These are phyloP conservation scores for Epistrophella euchroma DNA, from an alignment of 2,888 invertebrate genomes.

Conservation along the genomic window DNA sequence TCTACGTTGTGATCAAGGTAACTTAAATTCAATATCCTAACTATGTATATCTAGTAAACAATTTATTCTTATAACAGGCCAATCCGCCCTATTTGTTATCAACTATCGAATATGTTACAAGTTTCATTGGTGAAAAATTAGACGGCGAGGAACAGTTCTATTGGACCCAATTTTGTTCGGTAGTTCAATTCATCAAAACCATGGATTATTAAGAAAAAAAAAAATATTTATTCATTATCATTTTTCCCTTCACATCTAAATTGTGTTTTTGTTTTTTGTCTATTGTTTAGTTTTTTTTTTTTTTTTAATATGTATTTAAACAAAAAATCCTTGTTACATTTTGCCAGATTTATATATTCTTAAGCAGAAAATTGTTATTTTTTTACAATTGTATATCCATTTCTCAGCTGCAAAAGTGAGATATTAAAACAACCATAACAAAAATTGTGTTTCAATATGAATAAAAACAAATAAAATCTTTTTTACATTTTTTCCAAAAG, in stretches of 20 bases:
- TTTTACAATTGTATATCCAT: constrained; percentile 58
- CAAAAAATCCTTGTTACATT: constrained; percentile 63
- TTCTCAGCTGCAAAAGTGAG: constrained; percentile 46
- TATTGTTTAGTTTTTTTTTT: constrained; percentile 43
- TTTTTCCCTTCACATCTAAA: constrained; percentile 21
- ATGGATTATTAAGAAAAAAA: constrained; percentile 86
- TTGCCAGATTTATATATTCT: constrained; percentile 66
- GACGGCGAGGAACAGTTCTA: constrained; percentile 97
- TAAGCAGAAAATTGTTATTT: constrained; percentile 72
- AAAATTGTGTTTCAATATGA: constrained; percentile 58
- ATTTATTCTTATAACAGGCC: constrained; percentile 86
- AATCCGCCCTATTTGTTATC: constrained; percentile 97
- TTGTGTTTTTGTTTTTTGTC: constrained; percentile 28
- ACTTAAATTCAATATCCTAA: constrained; percentile 56
- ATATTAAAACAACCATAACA: constrained; percentile 46
- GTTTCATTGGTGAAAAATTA: constrained; percentile 93
- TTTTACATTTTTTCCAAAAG: constrained; percentile 45
- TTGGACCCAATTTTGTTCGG: constrained; percentile 99
- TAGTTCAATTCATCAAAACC: constrained; percentile 98
- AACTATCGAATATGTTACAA: constrained; percentile 97
- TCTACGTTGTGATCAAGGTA: constrained; percentile 97
- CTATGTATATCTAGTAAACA: no score
- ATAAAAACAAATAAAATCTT: constrained; percentile 32
- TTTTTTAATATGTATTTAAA: constrained; percentile 54
- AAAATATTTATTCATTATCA: constrained; percentile 29